A percentile compares a stretch with the other conserved stretches of the same genome.
Evolutionary conservation across 2,888 invertebrate genomes (phyloP).

Genomic region (Ariolimax columbianus): DNA sequence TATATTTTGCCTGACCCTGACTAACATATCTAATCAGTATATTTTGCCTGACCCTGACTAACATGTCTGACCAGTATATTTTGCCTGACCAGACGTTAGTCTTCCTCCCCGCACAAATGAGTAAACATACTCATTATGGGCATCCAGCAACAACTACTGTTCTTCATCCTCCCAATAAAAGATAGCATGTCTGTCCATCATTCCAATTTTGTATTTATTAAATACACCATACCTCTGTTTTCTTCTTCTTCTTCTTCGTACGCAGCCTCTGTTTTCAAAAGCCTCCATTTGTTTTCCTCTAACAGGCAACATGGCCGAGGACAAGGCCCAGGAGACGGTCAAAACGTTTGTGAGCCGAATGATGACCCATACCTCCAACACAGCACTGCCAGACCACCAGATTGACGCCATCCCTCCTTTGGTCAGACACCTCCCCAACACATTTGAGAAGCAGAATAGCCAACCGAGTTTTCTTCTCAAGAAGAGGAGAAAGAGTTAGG

Average conservation of each 20-base stretch:
- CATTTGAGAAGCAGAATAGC: conserved; percentile 59
- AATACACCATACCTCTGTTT: too few relatives aligned
- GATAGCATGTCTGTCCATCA: too few relatives aligned
- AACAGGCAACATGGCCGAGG: conserved; percentile 56
- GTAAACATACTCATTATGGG: too few relatives aligned
- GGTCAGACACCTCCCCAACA: conserved; percentile 24
- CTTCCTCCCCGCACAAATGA: too few relatives aligned
- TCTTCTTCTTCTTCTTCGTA: background rate
- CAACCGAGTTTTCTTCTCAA: conserved; percentile 57
- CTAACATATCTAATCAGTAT: too few relatives aligned
- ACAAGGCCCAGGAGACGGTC: conserved; percentile 59
- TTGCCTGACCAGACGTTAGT: too few relatives aligned
- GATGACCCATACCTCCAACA: conserved; percentile 50
- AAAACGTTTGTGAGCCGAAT: conserved; percentile 57
- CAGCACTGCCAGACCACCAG: conserved; percentile 18
- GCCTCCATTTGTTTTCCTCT: background rate
- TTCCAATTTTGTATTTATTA: too few relatives aligned
- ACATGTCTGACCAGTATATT: too few relatives aligned
- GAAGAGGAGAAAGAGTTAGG: conserved; percentile 53
- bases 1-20: too few relatives aligned
- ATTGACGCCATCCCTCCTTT: conserved; percentile 5
- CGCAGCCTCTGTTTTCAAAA: background rate
- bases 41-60: too few relatives aligned
- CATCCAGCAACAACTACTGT: too few relatives aligned
- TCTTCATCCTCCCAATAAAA: too few relatives aligned